A percentile compares a stretch with the other conserved stretches of the same genome.
Evolutionary conservation across 2,113 vertebrate genomes (phyloP).

Genomic region (Gallinago undulata): DNA sequence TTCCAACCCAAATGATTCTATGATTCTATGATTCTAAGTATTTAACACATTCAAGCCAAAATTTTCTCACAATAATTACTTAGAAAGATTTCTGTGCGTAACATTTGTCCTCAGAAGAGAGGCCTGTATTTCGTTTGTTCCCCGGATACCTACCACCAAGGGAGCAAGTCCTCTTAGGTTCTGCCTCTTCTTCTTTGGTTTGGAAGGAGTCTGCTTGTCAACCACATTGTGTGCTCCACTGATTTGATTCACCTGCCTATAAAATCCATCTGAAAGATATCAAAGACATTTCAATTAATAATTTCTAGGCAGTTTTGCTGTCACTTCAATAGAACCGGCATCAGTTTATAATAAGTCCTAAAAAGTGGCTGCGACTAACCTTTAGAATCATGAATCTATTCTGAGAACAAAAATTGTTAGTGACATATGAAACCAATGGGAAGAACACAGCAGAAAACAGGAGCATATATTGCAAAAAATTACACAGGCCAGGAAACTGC

Average conservation of each 20-base stretch:
- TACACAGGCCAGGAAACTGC: background rate
- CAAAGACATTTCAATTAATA: background rate
- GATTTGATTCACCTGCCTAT: constrained; percentile 95
- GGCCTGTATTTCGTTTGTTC: background rate
- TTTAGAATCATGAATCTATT: background rate
- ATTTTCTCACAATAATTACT: background rate
- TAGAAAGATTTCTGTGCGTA: background rate
- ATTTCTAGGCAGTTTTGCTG: background rate
- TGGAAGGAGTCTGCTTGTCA: constrained; percentile 81
- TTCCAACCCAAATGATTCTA: too few relatives aligned
- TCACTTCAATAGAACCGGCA: background rate
- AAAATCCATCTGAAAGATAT: constrained; percentile 90
- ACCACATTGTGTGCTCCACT: constrained; percentile 91
- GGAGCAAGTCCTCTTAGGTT: constrained; percentile 85
- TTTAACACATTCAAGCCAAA: background rate
- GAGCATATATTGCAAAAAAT: background rate
- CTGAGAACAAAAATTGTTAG: background rate
- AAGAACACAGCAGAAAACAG: background rate
- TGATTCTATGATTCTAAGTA: background rate
- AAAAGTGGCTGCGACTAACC: background rate
- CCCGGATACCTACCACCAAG: constrained; percentile 83
- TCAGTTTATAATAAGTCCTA: background rate
- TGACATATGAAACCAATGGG: background rate
- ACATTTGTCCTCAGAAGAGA: background rate
- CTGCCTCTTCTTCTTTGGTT: constrained; percentile 84